phyloP scores from a whole-genome alignment of 2,113 vertebrate species.

The Plectropomus leopardus region DNA sequence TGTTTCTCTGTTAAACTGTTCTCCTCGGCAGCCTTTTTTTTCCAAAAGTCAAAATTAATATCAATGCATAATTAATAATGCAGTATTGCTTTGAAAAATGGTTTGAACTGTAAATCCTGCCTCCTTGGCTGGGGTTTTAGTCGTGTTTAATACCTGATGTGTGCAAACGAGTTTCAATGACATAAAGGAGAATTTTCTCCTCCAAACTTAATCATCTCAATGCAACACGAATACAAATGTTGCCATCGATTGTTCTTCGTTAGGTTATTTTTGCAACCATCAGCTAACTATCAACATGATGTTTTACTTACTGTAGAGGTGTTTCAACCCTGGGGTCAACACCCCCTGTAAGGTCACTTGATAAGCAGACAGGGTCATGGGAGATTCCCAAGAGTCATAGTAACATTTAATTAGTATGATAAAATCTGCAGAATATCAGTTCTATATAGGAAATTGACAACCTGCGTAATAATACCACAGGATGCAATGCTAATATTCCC shows the following conservation, averaged over 20 bases:
- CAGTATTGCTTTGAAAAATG: neutral
- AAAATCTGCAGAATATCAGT: neutral
- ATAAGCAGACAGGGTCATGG: neutral
- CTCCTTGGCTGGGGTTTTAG: neutral
- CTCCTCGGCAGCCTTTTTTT: neutral
- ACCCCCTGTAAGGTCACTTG: neutral
- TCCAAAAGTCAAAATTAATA: neutral
- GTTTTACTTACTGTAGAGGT: neutral
- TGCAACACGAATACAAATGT: neutral
- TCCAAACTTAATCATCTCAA: neutral
- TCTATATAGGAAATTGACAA: neutral
- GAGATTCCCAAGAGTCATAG: neutral
- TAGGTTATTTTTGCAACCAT: neutral
- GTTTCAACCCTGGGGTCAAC: neutral
- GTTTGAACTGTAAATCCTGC: neutral
- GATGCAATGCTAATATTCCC: neutral
- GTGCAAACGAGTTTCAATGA: constrained; percentile 13
- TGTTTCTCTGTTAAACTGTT: neutral
- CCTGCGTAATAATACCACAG: no score
- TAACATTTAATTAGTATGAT: neutral
- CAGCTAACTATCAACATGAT: neutral
- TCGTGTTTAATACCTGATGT: neutral
- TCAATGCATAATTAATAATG: neutral
- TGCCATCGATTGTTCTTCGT: neutral
- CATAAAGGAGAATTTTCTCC: neutral